Evolutionary conservation across 2,888 invertebrate genomes (phyloP), one percentile per base, ranked within the genome.

Genomic region (Apamea crenata): DNA sequence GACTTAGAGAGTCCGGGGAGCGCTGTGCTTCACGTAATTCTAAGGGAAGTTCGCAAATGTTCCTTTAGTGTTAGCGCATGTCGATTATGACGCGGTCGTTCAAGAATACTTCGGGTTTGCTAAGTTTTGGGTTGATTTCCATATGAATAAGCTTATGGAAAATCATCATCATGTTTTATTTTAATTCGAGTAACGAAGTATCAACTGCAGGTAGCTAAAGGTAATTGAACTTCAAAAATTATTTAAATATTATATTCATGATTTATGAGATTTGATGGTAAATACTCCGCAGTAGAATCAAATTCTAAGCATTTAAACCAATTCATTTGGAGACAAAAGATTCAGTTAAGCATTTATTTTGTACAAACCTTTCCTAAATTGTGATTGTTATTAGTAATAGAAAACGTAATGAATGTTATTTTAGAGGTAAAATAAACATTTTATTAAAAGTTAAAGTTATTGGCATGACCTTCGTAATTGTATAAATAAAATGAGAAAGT

Each of bases 1-100:
- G 90, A 91, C 92, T 94, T 94, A 91, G 91, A 86, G 82, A 89
- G 90, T 88, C 89, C 90, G 87, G 85, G 85, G 86, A 90, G 89
- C 84, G 83, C 82, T 78, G 69, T 83, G 86, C 88, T 88, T 86
- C 84, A 86, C 86, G 90, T 92, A 91, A 92, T 92, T 80, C 89
- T 89, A 87, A 84, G 84, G 75, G 86, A 89, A 92, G 85, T 92
- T 92, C 88, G 89, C 81, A 87, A 92, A 91, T 87, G 91, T 88
- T 88, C 88, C 87, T 89, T 93, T 90, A 89, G 91, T 82, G 83
- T 83, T 78, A 77, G 82, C 84, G 72, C 81, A 82, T 69, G 85
- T 81, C 73, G 59, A 81, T 80, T 81, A 82, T 73, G 81, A 78
- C 59, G 44, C 44, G 83, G 65, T 61, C 74, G 81, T 82, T 70